These are phyloP conservation scores for Aphelenchoides besseyi DNA, from an alignment of 1,140 invertebrate genomes.

Conservation along the genomic window DNA sequence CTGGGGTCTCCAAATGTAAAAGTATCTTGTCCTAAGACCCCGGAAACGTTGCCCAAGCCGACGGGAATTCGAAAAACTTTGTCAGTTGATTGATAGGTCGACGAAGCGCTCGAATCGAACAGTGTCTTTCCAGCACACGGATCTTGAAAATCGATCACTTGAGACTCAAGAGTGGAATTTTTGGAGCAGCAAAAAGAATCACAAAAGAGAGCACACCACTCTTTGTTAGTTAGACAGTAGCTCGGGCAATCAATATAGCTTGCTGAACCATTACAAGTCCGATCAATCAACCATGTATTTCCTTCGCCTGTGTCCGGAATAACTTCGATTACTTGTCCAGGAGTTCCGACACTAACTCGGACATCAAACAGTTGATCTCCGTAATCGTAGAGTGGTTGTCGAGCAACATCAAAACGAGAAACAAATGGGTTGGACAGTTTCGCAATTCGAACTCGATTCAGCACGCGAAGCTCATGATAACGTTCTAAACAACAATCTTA, in stretches of 20 bases:
- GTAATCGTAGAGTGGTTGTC: constrained; percentile 12
- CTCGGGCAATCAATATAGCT: neutral
- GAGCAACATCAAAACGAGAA: neutral
- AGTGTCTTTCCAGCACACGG: constrained; percentile 1
- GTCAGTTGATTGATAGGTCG: neutral
- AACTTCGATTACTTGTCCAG: neutral
- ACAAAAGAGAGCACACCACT: neutral
- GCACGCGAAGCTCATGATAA: neutral
- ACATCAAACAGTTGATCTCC: neutral
- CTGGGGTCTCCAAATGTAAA: neutral
- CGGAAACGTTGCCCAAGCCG: constrained; percentile 10
- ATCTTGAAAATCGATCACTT: neutral
- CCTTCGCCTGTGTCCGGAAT: neutral
- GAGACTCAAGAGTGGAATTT: neutral
- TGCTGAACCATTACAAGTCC: neutral
- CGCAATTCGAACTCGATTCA: neutral
- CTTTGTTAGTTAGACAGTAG: neutral
- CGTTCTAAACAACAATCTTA: neutral
- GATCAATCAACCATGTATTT: neutral
- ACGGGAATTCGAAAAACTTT: neutral
- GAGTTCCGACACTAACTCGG: neutral
- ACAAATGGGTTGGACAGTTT: neutral
- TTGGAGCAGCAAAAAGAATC: neutral
- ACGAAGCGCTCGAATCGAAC: constrained; percentile 14
- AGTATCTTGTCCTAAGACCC: neutral